Percentiles rank a stretch among this genome's conserved stretches.
Conservation (phyloP, 2,113 vertebrate species). For the Coregonus clupeaformis region DNA sequence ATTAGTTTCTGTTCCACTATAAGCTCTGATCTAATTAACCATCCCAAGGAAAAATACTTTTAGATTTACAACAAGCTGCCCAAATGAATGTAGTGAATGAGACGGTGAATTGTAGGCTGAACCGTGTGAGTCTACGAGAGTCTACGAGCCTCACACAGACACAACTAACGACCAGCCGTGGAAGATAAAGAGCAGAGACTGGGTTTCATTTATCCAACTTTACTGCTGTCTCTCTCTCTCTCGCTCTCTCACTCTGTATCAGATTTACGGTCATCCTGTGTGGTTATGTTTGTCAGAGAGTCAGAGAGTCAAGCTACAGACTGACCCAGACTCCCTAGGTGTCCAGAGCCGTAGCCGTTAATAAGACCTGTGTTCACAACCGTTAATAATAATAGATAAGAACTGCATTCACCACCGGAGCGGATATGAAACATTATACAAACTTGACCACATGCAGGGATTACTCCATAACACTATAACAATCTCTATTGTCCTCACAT, state of each 20-base stretch:
- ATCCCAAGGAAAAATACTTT: constrained; percentile 48
- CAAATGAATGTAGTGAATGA: constrained; percentile 24
- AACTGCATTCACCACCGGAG: neutral
- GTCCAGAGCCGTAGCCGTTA: neutral
- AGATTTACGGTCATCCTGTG: constrained; percentile 27
- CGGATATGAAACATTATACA: neutral
- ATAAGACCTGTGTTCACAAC: neutral
- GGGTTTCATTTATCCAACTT: constrained; percentile 51
- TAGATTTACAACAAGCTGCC: constrained; percentile 44
- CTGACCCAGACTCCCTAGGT: neutral
- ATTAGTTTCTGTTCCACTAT: constrained; percentile 61
- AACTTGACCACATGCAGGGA: neutral
- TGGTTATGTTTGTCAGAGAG: constrained; percentile 40
- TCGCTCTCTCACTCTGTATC: neutral
- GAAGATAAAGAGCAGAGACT: constrained; percentile 66
- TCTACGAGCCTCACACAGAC: constrained; percentile 1
- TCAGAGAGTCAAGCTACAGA: constrained; percentile 30
- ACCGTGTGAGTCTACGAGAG: neutral
- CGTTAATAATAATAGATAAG: neutral
- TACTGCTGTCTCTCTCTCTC: constrained; percentile 33
- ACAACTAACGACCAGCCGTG: constrained; percentile 47
- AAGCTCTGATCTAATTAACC: constrained; percentile 49
- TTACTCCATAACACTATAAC: neutral
- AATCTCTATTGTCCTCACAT: neutral
- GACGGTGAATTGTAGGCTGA: neutral